phyloP scores from a whole-genome alignment of 2,888 invertebrate species.

The Cenopis cana region DNA sequence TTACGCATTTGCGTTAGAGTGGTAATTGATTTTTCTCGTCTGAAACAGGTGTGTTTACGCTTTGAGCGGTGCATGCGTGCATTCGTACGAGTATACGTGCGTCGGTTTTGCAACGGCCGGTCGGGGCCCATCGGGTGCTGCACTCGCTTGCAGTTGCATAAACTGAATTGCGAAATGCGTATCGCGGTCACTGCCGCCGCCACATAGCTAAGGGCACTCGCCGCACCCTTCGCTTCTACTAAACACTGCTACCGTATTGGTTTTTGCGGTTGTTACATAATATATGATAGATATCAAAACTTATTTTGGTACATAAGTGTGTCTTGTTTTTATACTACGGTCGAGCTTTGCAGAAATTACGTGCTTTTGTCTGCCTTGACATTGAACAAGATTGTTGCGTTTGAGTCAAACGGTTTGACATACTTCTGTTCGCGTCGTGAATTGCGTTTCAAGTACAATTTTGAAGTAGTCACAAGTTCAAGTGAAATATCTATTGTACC shows the following conservation, averaged over 20 bases:
- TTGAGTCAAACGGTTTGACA: not conserved
- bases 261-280: conserved; percentile 28
- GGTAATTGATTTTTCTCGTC: conserved; percentile 43
- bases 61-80: conserved; percentile 56
- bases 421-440: conserved; percentile 25
- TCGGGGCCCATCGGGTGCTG: conserved; percentile 76
- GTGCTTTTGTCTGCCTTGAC: conserved; percentile 32
- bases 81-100: conserved; percentile 63
- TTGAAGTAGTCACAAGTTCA: conserved; percentile 35
- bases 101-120: conserved; percentile 73
- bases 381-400: conserved; percentile 39
- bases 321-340: not conserved
- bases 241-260: conserved; percentile 41
- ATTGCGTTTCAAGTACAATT: conserved; percentile 27
- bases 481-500: not conserved
- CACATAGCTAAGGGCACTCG: conserved; percentile 64
- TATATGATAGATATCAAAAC: conserved; percentile 2
- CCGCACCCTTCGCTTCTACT: conserved; percentile 69
- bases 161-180: conserved; percentile 74
- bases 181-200: conserved; percentile 83
- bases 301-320: not conserved
- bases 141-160: conserved; percentile 81
- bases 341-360: not conserved
- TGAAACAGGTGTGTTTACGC: conserved; percentile 52
- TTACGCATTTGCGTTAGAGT: not conserved